Evolutionary conservation across 2,113 vertebrate species (phyloP).

Genomic region (Pheucticus melanocephalus): DNA sequence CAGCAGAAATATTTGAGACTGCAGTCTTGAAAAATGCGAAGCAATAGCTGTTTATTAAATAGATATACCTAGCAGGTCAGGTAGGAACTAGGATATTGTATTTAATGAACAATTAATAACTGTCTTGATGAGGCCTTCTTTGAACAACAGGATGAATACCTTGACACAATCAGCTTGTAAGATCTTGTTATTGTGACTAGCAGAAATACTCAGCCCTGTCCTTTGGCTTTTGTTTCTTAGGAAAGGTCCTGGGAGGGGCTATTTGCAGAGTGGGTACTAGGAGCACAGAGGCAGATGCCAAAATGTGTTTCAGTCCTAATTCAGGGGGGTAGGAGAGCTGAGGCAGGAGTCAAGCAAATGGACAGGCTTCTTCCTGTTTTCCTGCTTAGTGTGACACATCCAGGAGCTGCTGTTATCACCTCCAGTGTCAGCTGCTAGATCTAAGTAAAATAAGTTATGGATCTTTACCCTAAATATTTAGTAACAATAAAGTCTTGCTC

Average conservation of each 20-base stretch:
- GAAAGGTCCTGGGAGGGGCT: neutral
- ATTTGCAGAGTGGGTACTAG: neutral
- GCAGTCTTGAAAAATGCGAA: neutral
- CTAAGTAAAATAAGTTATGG: neutral
- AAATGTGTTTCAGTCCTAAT: neutral
- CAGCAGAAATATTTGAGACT: neutral
- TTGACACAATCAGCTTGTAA: neutral
- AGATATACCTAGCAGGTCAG: neutral
- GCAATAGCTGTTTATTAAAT: neutral
- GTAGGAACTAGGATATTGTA: neutral
- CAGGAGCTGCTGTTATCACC: neutral
- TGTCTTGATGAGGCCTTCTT: neutral
- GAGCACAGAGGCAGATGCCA: neutral
- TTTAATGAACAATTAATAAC: neutral
- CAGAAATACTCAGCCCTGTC: neutral
- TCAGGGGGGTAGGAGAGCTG: neutral
- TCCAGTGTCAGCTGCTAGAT: neutral
- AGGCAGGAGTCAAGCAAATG: neutral
- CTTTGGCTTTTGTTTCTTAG: neutral
- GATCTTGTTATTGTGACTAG: neutral
- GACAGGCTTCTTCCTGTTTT: neutral
- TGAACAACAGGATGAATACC: neutral
- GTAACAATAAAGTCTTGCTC: neutral
- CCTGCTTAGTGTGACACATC: neutral
- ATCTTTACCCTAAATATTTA: neutral